A percentile compares a stretch with the other conserved stretches of the same genome.
These are phyloP conservation scores for Gortyna flavago DNA, from an alignment of 2,888 invertebrate genomes.

Conservation along the genomic window DNA sequence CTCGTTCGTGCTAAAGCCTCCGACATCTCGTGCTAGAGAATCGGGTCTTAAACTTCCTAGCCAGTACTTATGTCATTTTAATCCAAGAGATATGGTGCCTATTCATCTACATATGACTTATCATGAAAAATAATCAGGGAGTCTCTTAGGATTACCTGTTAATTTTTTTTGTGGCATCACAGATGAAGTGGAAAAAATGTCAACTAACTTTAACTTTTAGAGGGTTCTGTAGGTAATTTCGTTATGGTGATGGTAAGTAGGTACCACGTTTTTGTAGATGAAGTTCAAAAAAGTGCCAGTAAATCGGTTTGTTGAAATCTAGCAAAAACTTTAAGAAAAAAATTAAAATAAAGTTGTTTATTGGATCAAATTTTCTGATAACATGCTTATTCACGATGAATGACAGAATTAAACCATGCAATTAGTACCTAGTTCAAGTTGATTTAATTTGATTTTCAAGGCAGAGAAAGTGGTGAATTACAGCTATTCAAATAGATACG, in stretches of 20 bases:
- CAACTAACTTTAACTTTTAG: too few species aligned
- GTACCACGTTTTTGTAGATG: neutral
- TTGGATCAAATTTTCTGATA: neutral
- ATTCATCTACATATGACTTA: too few species aligned
- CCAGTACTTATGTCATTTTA: conserved; percentile 6
- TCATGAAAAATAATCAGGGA: too few species aligned
- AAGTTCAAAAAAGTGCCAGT: neutral
- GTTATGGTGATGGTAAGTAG: too few species aligned
- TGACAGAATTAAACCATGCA: neutral
- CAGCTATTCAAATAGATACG: conserved; percentile 10
- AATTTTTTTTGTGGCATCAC: too few species aligned
- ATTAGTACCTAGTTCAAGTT: neutral
- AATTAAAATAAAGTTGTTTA: neutral
- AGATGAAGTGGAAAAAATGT: too few species aligned
- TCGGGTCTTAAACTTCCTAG: neutral
- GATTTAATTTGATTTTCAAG: conserved; percentile 10
- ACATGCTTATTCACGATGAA: neutral
- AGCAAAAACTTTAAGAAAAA: neutral
- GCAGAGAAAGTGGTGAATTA: conserved; percentile 25
- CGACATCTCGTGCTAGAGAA: neutral
- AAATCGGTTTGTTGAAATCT: neutral
- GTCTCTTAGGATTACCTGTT: too few species aligned
- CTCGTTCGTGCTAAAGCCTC: too few species aligned
- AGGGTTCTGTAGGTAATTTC: too few species aligned
- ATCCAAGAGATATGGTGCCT: conserved; percentile 6